Base-by-base conservation (phyloP, 2,797 vertebrate genomes). In the Argentina silus region DNA sequence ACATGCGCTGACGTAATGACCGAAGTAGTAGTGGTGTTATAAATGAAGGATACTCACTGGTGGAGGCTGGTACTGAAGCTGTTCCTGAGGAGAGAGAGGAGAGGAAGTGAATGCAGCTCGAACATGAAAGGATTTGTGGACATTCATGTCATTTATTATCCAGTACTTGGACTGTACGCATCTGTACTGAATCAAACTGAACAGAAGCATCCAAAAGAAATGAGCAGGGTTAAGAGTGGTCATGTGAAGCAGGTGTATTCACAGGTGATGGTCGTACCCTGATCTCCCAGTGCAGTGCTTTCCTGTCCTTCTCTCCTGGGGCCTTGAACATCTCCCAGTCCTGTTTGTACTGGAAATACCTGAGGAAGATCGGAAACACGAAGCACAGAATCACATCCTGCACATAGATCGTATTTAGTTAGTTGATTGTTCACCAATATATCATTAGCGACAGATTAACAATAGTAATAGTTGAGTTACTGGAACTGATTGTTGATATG, bases 291-390 rank as follows among this genome's bases (percentile, higher is more conserved):
- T 91, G 93, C 0, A 95, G 80, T 3, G 83, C 80, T 69, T 81
- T 90, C 48, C 91, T 84, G 79, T 93, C 85, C 12, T 27, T 84
- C 75, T 95, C 93, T 81, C 93, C 93, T 10, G 94, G 91, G 19
- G 88, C 69, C 73, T 89, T 92, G 67, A 93, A 93, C 83, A 82
- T 78, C 3, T 94, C 93, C 94, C 94, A 95, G 2, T 91, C 76
- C 78, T 93, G 90, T 71, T 95, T 95, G 42, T 95, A 95, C 81
- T 94, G 87, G 67, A 93, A 93, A 86, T 95, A 95, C 80, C 94
- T 95, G 76, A 45, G 81, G 53, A 70, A 19, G 69, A 2, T 9
- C 36, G 23, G 21, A 15, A 19, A 64, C 3, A 55, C 15, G 8
- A 7, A 63, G 61, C 36, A 63, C 59, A 61, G 55, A 57, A 10